Evolutionary conservation across 2,113 vertebrate genomes (phyloP), one percentile per base, ranked within the genome.

Genomic region (Vicugna pacos): DNA sequence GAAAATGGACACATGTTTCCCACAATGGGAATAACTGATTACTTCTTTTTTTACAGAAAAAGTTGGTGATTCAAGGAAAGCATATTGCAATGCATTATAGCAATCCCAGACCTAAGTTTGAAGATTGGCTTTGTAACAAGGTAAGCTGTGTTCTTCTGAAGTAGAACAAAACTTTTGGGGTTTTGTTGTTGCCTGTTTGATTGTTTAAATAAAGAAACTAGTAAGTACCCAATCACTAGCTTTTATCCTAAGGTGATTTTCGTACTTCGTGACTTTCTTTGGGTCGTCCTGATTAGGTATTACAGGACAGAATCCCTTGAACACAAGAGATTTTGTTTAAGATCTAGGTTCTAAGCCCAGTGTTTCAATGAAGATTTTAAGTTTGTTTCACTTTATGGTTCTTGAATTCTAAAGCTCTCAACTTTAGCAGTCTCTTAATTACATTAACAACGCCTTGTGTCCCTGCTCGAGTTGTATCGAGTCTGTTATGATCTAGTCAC

Each of bases 81-180:
- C 99, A 97, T 95, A 99, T 99, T 97, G 99, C 99, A 69, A 99
- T 99, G 99, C 99, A 99, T 98, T 99, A 99, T 99, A 99, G 99
- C 98, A 99, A 99, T 98, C 99, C 99, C 93, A 99, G 99, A 81
- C 99, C 99, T 98, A 99, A 99, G 97, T 99, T 99, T 99, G 99
- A 99, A 98, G 99, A 99, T 97, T 99, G 99, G 99, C 99, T 99
- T 97, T 99, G 99, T 98, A 99, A 99, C 98, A 99, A 99, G 98
- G 99, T 99, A 99, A 97, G 30, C 14, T 0, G 0, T 48, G 11
- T 30, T 97, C 93, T 58, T 8, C 30, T 0, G 3, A 88, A 58
- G 9, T 24, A 92, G 62, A 32, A 32, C 38, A 32, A 48, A 38
- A 3, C 11, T 82, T 89, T 79, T 2, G 6, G 20, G 20, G 42